Base-by-base conservation (phyloP, 2,797 vertebrate genomes). In the Lepus townsendii region DNA sequence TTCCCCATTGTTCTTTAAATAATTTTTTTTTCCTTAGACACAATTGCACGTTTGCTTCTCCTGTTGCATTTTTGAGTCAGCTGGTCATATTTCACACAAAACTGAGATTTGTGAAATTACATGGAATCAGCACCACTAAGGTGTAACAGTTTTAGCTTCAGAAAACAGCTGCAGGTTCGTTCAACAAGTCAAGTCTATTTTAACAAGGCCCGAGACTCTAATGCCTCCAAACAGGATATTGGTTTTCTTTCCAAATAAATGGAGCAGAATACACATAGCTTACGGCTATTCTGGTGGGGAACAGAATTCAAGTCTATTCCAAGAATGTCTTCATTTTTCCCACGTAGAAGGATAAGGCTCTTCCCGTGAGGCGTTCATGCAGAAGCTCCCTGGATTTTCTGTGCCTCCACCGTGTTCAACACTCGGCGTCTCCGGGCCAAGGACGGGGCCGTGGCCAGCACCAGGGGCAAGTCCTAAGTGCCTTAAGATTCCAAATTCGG, bases 211-310 rank as follows among this genome's bases (percentile, higher is more conserved):
- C 17, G 8, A 90, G 24, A 27, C 19, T 35, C 71, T 32, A 82
- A 69, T 78, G 32, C 71, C 35, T 90, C 30, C 42, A 93, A 80
- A 78, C 35, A 12, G 10, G 83, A 19, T 83, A 50, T 63, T 83
- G 54, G 11, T 79, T 68, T 86, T 77, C 20, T 90, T 90, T 95
- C 69, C 30, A 87, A 88, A 77, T 87, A 90, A 87, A 91, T 54
- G 42, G 42, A 47, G 42, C 42, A 42, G 42, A 47, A 47, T 47
- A 47, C 42, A 47, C 42, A 47, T 47, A 47, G 42, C 42, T 47
- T 47, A 47, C 8, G 42, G 8, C 42, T 47, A 88, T 77, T 88
- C 16, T 63, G 24, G 71, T 47, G 22, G 88, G 65, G 30, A 77
- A 68, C 68, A 76, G 71, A 54, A 63, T 85, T 68, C 82, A 83